phyloP scores from a whole-genome alignment of 2,888 invertebrate genomes.

The Pecten maximus region DNA sequence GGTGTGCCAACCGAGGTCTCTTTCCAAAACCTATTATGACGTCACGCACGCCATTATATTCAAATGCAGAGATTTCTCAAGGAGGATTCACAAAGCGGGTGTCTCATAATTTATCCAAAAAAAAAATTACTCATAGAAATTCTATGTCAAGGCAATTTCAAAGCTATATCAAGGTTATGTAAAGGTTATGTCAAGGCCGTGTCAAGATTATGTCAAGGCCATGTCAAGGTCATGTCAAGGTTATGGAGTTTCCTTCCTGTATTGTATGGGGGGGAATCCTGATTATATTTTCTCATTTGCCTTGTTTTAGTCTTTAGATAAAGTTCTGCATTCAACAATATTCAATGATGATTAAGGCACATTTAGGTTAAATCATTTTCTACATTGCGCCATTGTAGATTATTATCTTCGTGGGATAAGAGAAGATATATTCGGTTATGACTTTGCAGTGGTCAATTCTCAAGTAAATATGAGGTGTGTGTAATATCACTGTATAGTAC shows the following conservation, averaged over 20 bases:
- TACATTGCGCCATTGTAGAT: background rate
- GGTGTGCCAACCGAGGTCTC: background rate
- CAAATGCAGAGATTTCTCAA: slow-evolving; percentile 16
- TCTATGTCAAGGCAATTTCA: background rate
- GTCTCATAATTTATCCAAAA: background rate
- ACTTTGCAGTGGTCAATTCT: background rate
- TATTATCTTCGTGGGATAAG: no score
- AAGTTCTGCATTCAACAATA: background rate
- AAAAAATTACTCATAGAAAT: background rate
- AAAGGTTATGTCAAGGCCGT: no score
- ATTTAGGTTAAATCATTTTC: background rate
- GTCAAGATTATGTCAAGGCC: no score
- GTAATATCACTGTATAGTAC: background rate
- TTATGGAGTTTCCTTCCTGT: background rate
- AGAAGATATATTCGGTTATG: no score
- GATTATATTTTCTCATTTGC: background rate
- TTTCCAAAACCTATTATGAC: background rate
- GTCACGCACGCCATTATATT: background rate
- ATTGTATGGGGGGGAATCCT: background rate
- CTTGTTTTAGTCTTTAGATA: background rate
- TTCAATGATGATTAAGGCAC: background rate
- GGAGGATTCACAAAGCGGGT: background rate
- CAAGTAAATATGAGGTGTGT: background rate
- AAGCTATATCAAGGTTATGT: no score
- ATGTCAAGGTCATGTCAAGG: background rate